Evolutionary conservation across 2,888 invertebrate genomes (phyloP), one percentile per base, ranked within the genome.

Genomic region (Pristionchus exspectatus): DNA sequence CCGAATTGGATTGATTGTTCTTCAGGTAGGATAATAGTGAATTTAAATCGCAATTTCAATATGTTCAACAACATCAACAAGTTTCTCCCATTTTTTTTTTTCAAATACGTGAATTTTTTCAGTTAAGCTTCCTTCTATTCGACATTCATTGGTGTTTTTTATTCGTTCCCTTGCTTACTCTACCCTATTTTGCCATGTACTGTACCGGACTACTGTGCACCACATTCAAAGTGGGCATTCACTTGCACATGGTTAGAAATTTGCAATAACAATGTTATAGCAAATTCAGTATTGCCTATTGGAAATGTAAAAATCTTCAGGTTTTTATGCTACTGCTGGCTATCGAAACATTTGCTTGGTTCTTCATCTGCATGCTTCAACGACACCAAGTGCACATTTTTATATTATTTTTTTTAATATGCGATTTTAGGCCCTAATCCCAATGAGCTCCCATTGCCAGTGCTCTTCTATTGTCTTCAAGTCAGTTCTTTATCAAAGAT

Each of bases 121-220:
- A 81, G 81, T 16, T 81, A 18, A 54, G 81, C 18, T 81, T 81
- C 27, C 81, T 81, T 5, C 27, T 81, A 7, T 81, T 81, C 27
- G 81, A 81, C 54, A 27, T 81, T 27, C 81, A 81, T 18, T 81
- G 81, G 81, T 81, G 81, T 27, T 81, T 81, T 27, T 54, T 81
- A 7, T 81, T 50, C 81, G 81, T 81, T 54, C 81, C 81, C 2
- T 27, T 81, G 1, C 38, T 81, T 0, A 50, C 81, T 4, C 54
- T 81, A 12, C 81, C 81, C 2, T 81, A 81, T n/a, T 81, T 81
- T 81, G 81, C 27, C 50, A 27, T 44, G 16, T 81, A 50, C 21
- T 81, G 81, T 54, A 81, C 81, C 38, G 81, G 81, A 0, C 27
- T 81, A 24, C 24, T 81, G 21, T 81, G 81, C 27, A 81, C 81